Percentiles rank a stretch among this genome's conserved stretches.
Conservation (phyloP, 2,888 invertebrate species). For the Papilio protenor region DNA sequence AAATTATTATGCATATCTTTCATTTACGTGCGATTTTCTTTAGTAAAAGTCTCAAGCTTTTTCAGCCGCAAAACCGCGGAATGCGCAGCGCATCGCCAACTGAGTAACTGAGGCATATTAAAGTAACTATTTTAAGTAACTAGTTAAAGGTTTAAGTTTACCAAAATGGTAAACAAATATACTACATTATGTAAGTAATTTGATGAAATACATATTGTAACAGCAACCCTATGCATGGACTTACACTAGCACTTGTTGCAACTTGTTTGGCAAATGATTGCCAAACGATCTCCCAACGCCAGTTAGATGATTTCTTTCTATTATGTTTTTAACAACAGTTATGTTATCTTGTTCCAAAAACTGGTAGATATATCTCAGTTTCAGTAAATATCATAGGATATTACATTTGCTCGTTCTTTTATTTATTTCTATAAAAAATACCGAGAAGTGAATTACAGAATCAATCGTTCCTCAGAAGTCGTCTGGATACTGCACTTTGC, state of each 20-base stretch:
- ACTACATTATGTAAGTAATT: neutral
- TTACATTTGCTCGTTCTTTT: neutral
- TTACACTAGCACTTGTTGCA: neutral
- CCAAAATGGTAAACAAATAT: constrained; percentile 27
- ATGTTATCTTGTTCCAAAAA: neutral
- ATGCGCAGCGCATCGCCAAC: constrained; percentile 62
- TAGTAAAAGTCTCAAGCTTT: constrained; percentile 51
- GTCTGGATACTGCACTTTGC: neutral
- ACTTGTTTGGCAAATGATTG: neutral
- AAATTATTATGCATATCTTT: constrained; percentile 6
- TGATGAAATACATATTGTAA: neutral
- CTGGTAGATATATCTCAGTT: neutral
- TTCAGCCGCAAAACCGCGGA: constrained; percentile 76
- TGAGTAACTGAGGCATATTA: constrained; percentile 52
- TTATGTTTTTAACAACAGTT: neutral
- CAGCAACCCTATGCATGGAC: neutral
- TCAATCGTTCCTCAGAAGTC: constrained; percentile 10
- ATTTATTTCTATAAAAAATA: neutral
- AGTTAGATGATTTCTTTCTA: neutral
- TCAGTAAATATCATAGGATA: neutral
- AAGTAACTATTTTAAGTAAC: constrained; percentile 53
- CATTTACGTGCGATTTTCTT: constrained; percentile 51
- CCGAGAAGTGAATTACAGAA: neutral
- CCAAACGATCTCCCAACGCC: neutral
- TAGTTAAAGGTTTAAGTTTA: constrained; percentile 52